Conservation (phyloP, 1,140 invertebrate species). For the Linepithema humile region DNA sequence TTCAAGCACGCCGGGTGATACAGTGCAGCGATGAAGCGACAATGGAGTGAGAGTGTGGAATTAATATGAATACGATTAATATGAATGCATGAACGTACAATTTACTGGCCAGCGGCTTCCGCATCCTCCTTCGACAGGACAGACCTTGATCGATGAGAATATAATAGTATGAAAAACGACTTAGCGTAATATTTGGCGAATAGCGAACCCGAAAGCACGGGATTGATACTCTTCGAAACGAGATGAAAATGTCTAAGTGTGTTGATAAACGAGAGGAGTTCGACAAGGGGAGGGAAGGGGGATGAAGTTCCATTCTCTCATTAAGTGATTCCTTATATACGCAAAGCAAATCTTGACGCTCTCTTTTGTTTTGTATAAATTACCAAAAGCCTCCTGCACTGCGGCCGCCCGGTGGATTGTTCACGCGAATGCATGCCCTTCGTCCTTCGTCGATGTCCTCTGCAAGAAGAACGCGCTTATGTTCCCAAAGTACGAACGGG, state of each 20-base stretch:
- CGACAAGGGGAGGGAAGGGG: neutral
- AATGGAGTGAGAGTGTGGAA: conserved; percentile 66
- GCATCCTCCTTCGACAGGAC: conserved; percentile 73
- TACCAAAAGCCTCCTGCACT: conserved; percentile 85
- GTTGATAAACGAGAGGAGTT: conserved; percentile 4
- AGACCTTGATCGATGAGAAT: conserved; percentile 75
- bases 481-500: neutral
- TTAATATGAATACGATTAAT: conserved; percentile 25
- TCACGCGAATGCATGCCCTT: conserved; percentile 84
- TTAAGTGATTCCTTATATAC: conserved; percentile 42
- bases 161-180: conserved; percentile 65
- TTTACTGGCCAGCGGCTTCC: conserved; percentile 67
- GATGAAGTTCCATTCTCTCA: conserved; percentile 34
- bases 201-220: conserved; percentile 72
- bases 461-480: conserved; percentile 67
- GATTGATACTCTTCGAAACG: conserved; percentile 46
- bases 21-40: conserved; percentile 62
- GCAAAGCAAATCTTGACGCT: conserved; percentile 62
- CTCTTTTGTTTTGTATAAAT: conserved; percentile 65
- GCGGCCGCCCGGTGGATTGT: conserved; percentile 85
- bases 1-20: conserved; percentile 55
- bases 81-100: conserved; percentile 49
- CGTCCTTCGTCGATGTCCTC: conserved; percentile 80
- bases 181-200: conserved; percentile 71
- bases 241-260: conserved; percentile 6